Base-by-base conservation (phyloP, 1,140 invertebrate genomes). In the Lepidurus apus region DNA sequence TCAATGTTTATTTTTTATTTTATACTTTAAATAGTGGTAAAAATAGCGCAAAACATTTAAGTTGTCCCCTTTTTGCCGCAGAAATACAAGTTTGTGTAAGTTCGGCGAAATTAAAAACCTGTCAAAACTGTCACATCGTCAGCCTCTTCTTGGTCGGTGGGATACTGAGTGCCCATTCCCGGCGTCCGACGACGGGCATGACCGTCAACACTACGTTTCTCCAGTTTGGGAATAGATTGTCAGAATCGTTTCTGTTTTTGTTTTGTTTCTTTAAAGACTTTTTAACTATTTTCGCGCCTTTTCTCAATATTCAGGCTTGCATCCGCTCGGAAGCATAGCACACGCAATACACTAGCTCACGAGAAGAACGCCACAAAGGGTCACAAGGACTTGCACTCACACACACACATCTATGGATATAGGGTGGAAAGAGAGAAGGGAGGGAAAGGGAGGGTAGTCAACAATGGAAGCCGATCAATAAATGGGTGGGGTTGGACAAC, bases 141-240 rank as follows among this genome's bases (percentile, higher is more conserved):
- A 11, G 53, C 53, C 8, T 65, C 53, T 21, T 65, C 53, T 65
- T 65, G 53, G 53, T 65, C 53, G 17, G 34, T 34, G 34, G 17
- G 53, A 21, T 65, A 65, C n/a, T 65, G 53, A 65, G 17, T 65
- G 17, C 53, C 53, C 53, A 65, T 65, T 65, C 53, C 53, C 53
- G 53, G 17, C 53, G 53, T 65, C 53, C 53, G 53, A 7, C 53
- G 53, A 65, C 53, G 53, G 53, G 53, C 53, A 65, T 65, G 8
- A 65, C 53, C 53, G 53, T 65, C 53, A 65, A 65, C 53, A 65
- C 53, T 65, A 21, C 53, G 53, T 65, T 65, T 65, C 53, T 65
- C 53, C 53, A 65, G 53, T 65, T 65, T 65, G 53, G 1, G 53
- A 47, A 65, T 21, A 65, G n/a, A 17, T 65, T n/a, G 21, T 21